phyloP scores from a whole-genome alignment of 2,888 invertebrate species.

The Melinaea marsaeus region DNA sequence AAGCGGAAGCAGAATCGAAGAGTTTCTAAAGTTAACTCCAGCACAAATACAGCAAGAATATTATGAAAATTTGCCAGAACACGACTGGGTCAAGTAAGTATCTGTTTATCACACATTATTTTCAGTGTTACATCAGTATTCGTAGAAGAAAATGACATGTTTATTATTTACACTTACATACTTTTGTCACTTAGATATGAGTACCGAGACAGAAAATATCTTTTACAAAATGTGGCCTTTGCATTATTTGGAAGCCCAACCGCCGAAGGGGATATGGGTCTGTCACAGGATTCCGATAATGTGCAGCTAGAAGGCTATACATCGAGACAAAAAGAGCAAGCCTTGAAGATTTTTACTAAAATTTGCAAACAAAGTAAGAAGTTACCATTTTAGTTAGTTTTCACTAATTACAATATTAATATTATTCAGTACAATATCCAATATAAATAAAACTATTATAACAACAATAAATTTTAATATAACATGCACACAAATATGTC shows the following conservation, averaged over 20 bases:
- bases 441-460: not conserved
- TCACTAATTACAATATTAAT: not conserved
- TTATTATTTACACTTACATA: not conserved
- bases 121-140: not conserved
- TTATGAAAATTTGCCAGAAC: slow-evolving; percentile 76
- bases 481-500: no score
- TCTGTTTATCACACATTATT: not conserved
- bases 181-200: slow-evolving; percentile 67
- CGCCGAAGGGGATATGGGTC: slow-evolving; percentile 55
- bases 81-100: slow-evolving; percentile 74
- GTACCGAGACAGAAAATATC: slow-evolving; percentile 62
- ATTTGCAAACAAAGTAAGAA: slow-evolving; percentile 66
- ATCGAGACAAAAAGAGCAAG: slow-evolving; percentile 60
- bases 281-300: slow-evolving; percentile 37
- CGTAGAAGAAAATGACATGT: not conserved
- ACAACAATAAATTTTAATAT: no score
- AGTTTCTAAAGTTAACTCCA: slow-evolving; percentile 43
- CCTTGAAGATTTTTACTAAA: slow-evolving; percentile 64
- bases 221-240: slow-evolving; percentile 77
- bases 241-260: slow-evolving; percentile 75
- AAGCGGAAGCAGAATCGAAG: slow-evolving; percentile 6
- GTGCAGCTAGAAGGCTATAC: slow-evolving; percentile 64
- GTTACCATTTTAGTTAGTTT: not conserved
- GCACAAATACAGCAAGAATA: slow-evolving; percentile 76
- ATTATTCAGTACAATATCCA: not conserved